Conservation (phyloP, 1,140 invertebrate species). For the Leptestheria dahalacensis region DNA sequence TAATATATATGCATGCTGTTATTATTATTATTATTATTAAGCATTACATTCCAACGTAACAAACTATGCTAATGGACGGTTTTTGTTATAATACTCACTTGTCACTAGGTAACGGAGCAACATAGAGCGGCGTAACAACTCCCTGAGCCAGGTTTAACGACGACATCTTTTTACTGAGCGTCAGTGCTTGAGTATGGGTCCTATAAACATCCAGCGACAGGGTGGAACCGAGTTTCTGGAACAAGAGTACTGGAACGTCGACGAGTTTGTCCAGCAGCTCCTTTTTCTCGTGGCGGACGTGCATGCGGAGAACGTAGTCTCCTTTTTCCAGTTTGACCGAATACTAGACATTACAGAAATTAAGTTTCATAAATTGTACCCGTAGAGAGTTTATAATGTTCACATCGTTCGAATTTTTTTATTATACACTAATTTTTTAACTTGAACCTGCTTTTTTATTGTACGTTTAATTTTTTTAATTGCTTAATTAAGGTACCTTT, state of each 20-base stretch:
- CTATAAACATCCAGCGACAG: slow-evolving; percentile 63
- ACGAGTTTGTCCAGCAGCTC: slow-evolving; percentile 67
- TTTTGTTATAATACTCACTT: no score
- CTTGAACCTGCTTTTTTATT: no score
- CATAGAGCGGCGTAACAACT: slow-evolving; percentile 50
- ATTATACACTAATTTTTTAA: no score
- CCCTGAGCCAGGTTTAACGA: slow-evolving; percentile 42
- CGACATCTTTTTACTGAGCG: slow-evolving; percentile 60
- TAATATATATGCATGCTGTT: no score
- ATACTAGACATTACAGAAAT: slow-evolving; percentile 44
- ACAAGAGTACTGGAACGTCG: slow-evolving; percentile 51
- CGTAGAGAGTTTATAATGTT: not conserved
- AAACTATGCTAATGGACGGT: no score
- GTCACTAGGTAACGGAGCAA: slow-evolving; percentile 52
- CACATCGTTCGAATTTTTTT: no score
- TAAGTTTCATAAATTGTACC: not conserved
- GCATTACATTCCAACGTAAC: no score
- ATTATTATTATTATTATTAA: no score
- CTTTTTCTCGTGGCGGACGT: slow-evolving; percentile 75
- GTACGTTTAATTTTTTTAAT: no score
- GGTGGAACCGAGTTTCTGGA: slow-evolving; percentile 54
- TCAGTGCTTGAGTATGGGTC: slow-evolving; percentile 34
- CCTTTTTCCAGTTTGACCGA: slow-evolving; percentile 80
- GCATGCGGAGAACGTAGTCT: slow-evolving; percentile 74
- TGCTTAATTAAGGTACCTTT: no score